A percentile compares a stretch with the other conserved stretches of the same genome.
Conservation (phyloP, 2,888 invertebrate species). For the Exephanes ischioxanthus region DNA sequence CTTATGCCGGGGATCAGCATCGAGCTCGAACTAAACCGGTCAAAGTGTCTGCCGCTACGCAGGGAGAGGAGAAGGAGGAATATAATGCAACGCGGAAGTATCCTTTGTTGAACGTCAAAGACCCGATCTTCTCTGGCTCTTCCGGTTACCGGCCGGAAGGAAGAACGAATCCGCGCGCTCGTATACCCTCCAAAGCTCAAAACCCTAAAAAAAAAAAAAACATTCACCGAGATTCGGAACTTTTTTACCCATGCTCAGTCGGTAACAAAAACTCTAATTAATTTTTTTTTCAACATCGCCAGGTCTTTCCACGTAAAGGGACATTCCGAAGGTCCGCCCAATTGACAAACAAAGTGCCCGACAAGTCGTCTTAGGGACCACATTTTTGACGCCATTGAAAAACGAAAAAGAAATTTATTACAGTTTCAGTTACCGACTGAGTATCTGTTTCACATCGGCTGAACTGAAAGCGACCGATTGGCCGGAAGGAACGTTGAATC, state of each 20-base stretch:
- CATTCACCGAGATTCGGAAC: background rate
- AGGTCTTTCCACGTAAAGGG: too few species aligned
- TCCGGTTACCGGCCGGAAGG: slow-evolving; percentile 48
- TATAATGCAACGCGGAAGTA: slow-evolving; percentile 53
- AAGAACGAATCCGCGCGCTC: slow-evolving; percentile 42
- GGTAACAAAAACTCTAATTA: too few species aligned
- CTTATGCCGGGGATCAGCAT: slow-evolving; percentile 68
- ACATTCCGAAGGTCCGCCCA: too few species aligned
- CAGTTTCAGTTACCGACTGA: too few species aligned
- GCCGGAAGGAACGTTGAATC: slow-evolving; percentile 61
- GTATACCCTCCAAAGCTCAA: background rate
- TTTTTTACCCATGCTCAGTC: background rate
- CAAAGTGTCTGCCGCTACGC: slow-evolving; percentile 71
- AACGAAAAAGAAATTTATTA: too few species aligned
- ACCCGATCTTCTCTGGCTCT: slow-evolving; percentile 59
- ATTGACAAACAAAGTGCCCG: too few species aligned
- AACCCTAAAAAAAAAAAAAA: background rate
- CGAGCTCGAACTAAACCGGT: slow-evolving; percentile 75
- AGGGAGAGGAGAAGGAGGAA: slow-evolving; percentile 23
- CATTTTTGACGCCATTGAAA: too few species aligned
- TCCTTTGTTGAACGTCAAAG: slow-evolving; percentile 64
- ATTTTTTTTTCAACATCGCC: too few species aligned
- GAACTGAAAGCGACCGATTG: slow-evolving; percentile 21
- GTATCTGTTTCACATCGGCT: too few species aligned
- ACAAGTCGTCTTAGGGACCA: too few species aligned